Evolutionary conservation across 2,113 vertebrate species (phyloP).

Genomic region (Hypocryptadius cinnamomeus): DNA sequence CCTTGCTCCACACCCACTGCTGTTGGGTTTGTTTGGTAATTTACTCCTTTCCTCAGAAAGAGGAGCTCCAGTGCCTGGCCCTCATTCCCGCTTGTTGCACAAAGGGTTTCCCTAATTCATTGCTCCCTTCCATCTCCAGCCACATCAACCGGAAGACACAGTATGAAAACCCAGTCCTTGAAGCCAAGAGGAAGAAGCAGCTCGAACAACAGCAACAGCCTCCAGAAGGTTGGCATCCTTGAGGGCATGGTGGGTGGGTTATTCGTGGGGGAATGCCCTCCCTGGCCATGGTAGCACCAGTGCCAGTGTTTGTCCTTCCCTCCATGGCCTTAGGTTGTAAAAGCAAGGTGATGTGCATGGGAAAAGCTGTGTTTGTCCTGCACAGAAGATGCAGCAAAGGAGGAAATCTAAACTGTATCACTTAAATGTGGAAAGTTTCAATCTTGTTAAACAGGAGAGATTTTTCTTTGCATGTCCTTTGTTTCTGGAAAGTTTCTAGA

Average conservation of each 20-base stretch:
- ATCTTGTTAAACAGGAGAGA: neutral
- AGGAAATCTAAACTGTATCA: neutral
- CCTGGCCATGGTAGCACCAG: neutral
- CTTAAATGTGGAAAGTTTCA: neutral
- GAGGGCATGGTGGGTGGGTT: neutral
- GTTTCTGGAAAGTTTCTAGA: neutral
- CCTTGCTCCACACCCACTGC: neutral
- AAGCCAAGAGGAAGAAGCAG: conserved; percentile 95
- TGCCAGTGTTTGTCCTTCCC: neutral
- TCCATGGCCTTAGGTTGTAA: neutral
- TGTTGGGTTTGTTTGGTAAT: neutral
- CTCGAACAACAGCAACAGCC: conserved; percentile 85
- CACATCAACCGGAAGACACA: conserved; percentile 99
- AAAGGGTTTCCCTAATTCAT: conserved; percentile 42
- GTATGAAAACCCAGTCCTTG: conserved; percentile 95
- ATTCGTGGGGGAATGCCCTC: neutral
- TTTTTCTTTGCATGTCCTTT: neutral
- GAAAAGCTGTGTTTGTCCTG: neutral
- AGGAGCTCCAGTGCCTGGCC: neutral
- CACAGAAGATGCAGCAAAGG: neutral
- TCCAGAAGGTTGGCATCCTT: conserved; percentile 83
- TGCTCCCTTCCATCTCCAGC: conserved; percentile 70
- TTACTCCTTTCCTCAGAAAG: neutral
- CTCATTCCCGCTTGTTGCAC: neutral
- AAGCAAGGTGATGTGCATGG: neutral